Evolutionary conservation across 2,113 vertebrate species (phyloP), one percentile per base, ranked within the genome.

Genomic region (Butorides virescens): DNA sequence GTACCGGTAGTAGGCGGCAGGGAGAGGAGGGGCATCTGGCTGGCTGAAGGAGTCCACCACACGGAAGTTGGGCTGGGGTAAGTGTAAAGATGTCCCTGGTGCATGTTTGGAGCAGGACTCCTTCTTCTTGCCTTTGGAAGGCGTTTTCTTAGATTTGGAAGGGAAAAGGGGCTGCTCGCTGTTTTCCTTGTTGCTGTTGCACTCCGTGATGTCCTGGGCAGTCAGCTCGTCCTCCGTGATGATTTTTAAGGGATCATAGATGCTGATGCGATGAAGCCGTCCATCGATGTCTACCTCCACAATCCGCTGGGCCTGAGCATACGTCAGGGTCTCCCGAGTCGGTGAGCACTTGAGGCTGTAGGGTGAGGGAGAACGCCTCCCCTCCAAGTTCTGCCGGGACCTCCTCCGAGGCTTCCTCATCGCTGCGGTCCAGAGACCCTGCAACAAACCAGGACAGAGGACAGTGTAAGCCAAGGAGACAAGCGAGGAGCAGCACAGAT

Each of bases 131-230:
- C 98, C 98, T 96, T 99, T 98, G 50, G 98, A 98, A 39, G 98
- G 91, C 0, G 98, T 55, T 90, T 99, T 99, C 92, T 98, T 99
- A 10, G 98, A 98, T 67, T 98, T 98, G 74, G 98, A 96, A 62
- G 98, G 97, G 62, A 98, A 97, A 13, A 98, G 97, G 59, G 99
- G 98, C 96, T 99, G 99, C 95, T 99, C 99, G 1, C 99, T 99
- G 97, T 99, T 99, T 92, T 99, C 99, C 96, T 99, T 99, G 98
- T 99, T 99, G 97, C 99, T 99, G 91, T 99, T 99, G 97, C 99
- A 99, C 95, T 99, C 99, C 0, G 98, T 99, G 93, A 99, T 99
- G 94, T 99, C 99, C 98, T 99, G 99, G 76, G 99, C 99, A 5
- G 98, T 99, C 97, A 99, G 98, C 86, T 99, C 99, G 7, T 99